Conservation (phyloP, 2,113 vertebrate species). For the Alexandromys fortis region DNA sequence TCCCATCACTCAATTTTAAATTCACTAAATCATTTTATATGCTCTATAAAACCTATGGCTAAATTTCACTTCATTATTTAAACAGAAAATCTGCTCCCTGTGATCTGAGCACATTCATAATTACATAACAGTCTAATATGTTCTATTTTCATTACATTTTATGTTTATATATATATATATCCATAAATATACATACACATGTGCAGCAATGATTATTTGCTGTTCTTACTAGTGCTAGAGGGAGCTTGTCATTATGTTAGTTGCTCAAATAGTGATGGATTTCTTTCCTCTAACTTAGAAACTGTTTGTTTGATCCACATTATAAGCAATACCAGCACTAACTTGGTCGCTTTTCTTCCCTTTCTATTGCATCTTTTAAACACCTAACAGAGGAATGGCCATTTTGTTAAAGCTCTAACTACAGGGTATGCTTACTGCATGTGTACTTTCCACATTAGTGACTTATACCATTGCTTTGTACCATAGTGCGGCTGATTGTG, state of each 20-base stretch:
- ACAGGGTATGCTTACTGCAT: neutral
- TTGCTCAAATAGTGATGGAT: neutral
- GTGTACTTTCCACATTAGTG: neutral
- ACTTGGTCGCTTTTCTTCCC: neutral
- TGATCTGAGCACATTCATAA: neutral
- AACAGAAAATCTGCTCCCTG: neutral
- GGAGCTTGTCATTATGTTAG: neutral
- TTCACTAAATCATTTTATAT: neutral
- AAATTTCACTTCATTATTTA: constrained; percentile 2
- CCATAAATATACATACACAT: neutral
- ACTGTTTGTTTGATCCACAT: neutral
- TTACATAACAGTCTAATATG: neutral
- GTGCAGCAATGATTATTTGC: neutral
- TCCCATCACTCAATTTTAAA: neutral
- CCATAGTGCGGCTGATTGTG: too few species aligned
- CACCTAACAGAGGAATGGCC: neutral
- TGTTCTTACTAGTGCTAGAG: neutral
- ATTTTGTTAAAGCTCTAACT: neutral
- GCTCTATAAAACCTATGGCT: neutral
- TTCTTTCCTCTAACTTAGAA: neutral
- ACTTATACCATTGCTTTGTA: neutral
- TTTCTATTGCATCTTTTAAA: neutral
- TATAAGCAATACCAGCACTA: neutral
- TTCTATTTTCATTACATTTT: neutral
- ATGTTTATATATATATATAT: neutral